These are phyloP conservation scores for Puffinus mauretanicus DNA, from an alignment of 2,113 vertebrate genomes.

Conservation along the genomic window DNA sequence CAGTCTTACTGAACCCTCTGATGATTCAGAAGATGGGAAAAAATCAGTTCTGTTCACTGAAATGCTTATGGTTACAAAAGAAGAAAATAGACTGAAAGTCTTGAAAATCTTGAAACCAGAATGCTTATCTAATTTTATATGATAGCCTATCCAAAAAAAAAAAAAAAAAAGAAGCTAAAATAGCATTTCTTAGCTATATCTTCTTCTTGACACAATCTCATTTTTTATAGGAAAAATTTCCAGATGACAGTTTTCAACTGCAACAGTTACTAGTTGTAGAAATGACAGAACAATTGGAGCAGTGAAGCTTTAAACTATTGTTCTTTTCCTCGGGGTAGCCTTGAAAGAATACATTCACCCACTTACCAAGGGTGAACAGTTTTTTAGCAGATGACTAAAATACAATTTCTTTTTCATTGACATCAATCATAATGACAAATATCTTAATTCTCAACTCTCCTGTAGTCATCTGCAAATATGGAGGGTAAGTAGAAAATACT, in stretches of 20 bases:
- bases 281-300: constrained; percentile 19
- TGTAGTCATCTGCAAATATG: neutral
- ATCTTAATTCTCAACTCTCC: neutral
- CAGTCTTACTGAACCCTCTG: neutral
- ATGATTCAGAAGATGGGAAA: neutral
- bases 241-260: neutral
- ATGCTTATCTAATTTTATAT: neutral
- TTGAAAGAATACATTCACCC: neutral
- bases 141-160: neutral
- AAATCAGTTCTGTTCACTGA: neutral
- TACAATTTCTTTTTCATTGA: neutral
- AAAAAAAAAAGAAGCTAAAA: neutral
- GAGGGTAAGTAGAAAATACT: neutral
- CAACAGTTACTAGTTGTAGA: neutral
- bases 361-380: neutral
- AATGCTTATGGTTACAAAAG: neutral
- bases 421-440: neutral
- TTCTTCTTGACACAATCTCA: neutral
- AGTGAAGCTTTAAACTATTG: constrained; percentile 15
- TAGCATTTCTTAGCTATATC: neutral
- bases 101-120: neutral
- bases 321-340: neutral
- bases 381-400: neutral
- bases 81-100: neutral
- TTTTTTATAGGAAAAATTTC: neutral